Evolutionary conservation across 2,113 vertebrate species (phyloP).

Genomic region (Crotalus helleri): DNA sequence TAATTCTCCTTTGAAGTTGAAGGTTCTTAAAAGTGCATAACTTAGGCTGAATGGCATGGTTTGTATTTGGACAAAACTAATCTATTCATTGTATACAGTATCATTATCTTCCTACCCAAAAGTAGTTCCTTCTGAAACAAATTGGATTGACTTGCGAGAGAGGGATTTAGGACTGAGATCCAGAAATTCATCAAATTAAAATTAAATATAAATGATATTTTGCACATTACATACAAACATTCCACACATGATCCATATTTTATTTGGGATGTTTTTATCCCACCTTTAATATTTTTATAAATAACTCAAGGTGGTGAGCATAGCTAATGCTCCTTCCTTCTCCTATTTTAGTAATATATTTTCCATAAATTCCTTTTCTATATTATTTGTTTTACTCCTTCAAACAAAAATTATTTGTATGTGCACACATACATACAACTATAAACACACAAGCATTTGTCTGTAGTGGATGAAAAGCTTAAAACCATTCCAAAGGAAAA

Average conservation of each 20-base stretch:
- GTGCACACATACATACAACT: fast-evolving
- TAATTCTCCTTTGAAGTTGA: neutral
- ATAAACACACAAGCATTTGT: neutral
- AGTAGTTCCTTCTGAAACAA: neutral
- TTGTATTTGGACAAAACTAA: neutral
- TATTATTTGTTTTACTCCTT: neutral
- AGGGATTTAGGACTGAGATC: neutral
- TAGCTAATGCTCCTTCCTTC: neutral
- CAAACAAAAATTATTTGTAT: neutral
- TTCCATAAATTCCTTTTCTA: neutral
- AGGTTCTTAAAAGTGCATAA: neutral
- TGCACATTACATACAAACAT: neutral
- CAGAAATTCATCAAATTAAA: neutral
- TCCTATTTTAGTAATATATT: neutral
- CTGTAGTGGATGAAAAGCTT: neutral
- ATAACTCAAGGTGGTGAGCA: neutral
- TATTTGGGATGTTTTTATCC: neutral
- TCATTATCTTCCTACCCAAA: neutral
- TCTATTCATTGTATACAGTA: neutral
- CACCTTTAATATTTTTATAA: neutral
- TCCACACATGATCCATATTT: neutral
- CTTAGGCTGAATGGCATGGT: neutral
- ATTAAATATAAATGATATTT: neutral
- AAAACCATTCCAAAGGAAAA: neutral
- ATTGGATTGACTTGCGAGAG: neutral